A percentile compares a stretch with the other conserved stretches of the same genome.
phyloP scores from a whole-genome alignment of 2,888 invertebrate genomes.

The Lasioglossum zephyrum region DNA sequence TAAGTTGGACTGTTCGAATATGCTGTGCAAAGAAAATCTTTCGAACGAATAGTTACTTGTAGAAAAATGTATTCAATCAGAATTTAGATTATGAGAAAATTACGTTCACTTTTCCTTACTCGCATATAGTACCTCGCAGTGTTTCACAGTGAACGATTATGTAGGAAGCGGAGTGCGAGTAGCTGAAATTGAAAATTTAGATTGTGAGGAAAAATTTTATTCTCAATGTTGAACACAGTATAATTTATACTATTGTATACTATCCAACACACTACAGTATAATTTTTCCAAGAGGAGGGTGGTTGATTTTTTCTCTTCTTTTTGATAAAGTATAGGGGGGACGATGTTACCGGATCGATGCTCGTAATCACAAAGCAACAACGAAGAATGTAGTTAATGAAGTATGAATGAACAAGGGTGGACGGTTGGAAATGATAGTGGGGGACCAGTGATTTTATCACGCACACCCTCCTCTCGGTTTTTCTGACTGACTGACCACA shows the following conservation, averaged over 20 bases:
- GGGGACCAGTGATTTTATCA: neutral
- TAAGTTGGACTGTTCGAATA: too few species aligned
- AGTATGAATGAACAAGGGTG: neutral
- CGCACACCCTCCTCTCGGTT: neutral
- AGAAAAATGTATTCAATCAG: too few species aligned
- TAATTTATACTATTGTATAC: neutral
- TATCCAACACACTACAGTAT: neutral
- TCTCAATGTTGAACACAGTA: neutral
- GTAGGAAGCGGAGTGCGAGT: too few species aligned
- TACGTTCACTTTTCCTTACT: too few species aligned
- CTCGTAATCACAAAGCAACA: neutral
- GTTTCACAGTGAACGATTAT: too few species aligned
- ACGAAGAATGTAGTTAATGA: neutral
- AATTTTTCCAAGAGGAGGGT: neutral
- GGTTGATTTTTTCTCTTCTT: neutral
- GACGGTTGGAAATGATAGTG: neutral
- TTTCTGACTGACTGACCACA: too few species aligned
- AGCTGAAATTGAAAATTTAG: too few species aligned
- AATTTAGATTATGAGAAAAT: too few species aligned
- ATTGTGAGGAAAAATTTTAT: too few species aligned
- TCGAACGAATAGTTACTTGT: too few species aligned
- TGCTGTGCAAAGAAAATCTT: too few species aligned
- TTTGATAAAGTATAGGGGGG: neutral
- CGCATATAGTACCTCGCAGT: too few species aligned
- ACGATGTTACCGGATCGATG: neutral